A percentile compares a stretch with the other conserved stretches of the same genome.
Conservation (phyloP, 2,113 vertebrate genomes). For the Rhinoderma darwinii region DNA sequence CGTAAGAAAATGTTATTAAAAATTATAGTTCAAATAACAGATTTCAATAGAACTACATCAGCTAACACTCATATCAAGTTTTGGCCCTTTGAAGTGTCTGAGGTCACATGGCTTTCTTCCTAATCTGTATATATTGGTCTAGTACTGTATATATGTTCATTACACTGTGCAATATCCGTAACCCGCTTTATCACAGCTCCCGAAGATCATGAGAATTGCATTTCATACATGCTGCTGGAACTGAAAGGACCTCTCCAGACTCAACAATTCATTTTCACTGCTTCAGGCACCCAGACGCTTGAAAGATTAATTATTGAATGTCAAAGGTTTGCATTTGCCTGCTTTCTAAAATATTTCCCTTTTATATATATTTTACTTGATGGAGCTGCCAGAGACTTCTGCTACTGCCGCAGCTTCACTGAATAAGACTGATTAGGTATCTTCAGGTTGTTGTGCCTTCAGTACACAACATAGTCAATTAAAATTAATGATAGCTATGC, state of each 20-base stretch:
- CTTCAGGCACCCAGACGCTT: slow-evolving; percentile 5
- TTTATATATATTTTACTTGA: slow-evolving; percentile 11
- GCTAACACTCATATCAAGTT: background rate
- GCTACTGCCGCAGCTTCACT: background rate
- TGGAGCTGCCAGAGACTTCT: background rate
- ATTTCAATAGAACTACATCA: background rate
- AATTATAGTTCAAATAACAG: background rate
- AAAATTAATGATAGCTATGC: background rate
- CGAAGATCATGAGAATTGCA: slow-evolving; percentile 30
- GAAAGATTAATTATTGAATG: slow-evolving; percentile 52
- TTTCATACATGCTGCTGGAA: slow-evolving; percentile 37
- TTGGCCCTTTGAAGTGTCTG: slow-evolving; percentile 6
- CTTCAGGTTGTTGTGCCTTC: slow-evolving; percentile 23
- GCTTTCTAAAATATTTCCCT: slow-evolving; percentile 44
- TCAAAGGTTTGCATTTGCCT: slow-evolving; percentile 19
- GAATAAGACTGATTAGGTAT: background rate
- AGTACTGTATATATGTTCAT: background rate
- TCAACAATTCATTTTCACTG: background rate
- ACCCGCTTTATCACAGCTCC: background rate
- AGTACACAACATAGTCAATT: background rate
- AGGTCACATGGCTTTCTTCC: background rate
- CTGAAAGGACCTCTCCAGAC: slow-evolving; percentile 41
- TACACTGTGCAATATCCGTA: slow-evolving; percentile 23
- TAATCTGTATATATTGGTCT: background rate
- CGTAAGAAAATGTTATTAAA: background rate